phyloP scores from a whole-genome alignment of 2,113 vertebrate genomes.

The Scolopax mira region DNA sequence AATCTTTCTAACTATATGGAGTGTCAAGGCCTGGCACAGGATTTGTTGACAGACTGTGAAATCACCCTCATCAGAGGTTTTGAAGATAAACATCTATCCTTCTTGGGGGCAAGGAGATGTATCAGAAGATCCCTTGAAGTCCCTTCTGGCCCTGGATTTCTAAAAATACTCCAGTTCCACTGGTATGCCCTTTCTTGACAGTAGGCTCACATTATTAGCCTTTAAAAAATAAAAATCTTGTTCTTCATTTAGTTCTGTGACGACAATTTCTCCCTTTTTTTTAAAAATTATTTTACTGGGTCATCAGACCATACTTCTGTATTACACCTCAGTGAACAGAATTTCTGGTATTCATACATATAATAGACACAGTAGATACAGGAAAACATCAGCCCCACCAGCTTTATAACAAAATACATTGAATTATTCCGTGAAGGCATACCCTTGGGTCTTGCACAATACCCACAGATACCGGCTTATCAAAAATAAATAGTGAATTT shows the following conservation, averaged over 20 bases:
- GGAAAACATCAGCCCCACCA: not conserved
- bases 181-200: not conserved
- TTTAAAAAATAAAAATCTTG: not conserved
- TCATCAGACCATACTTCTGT: not conserved
- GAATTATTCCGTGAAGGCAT: not conserved
- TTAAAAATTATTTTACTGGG: not conserved
- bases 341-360: not conserved
- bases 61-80: not conserved
- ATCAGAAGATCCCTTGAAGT: not conserved
- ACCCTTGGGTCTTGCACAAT: not conserved
- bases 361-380: not conserved
- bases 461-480: not conserved
- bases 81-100: conserved; percentile 24
- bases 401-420: not conserved
- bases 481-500: not conserved
- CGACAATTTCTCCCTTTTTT: not conserved
- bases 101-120: conserved; percentile 13
- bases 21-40: not conserved
- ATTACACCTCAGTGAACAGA: not conserved
- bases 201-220: not conserved
- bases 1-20: not conserved
- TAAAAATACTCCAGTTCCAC: not conserved
- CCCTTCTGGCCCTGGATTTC: conserved; percentile 8
- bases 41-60: not conserved
- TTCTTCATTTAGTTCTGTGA: not conserved